A percentile compares a stretch with the other conserved stretches of the same genome.
These are phyloP conservation scores for Agrochola circellaris DNA, from an alignment of 2,888 invertebrate genomes.

Conservation along the genomic window DNA sequence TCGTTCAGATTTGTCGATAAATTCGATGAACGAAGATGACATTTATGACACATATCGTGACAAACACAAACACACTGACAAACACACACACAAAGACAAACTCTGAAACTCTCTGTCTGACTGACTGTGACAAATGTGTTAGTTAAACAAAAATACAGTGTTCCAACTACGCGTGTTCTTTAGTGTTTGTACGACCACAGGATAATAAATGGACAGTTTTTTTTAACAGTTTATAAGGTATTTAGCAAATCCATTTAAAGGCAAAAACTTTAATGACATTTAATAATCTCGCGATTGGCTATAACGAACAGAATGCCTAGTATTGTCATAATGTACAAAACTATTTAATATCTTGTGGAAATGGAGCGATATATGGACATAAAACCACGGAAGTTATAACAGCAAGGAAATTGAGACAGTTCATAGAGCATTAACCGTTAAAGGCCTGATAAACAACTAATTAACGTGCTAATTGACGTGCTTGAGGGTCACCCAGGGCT, in stretches of 20 bases:
- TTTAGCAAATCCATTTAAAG: background rate
- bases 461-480: no score
- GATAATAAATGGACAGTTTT: no score
- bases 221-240: background rate
- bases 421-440: conserved; percentile 26
- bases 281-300: background rate
- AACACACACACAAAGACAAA: no score
- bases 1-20: conserved; percentile 31
- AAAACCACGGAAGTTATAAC: conserved; percentile 46
- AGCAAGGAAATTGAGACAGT: conserved; percentile 52
- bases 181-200: background rate
- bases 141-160: background rate
- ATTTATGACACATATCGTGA: conserved; percentile 6
- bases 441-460: no score
- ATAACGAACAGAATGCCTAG: conserved; percentile 1
- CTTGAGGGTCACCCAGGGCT: no score
- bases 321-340: conserved; percentile 14
- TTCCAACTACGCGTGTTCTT: background rate
- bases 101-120: no score
- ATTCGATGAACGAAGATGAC: conserved; percentile 22
- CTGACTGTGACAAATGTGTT: background rate
- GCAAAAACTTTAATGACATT: background rate
- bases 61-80: no score
- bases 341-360: conserved; percentile 43
- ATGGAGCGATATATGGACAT: conserved; percentile 31